phyloP scores from a whole-genome alignment of 2,113 vertebrate genomes.

The Podocnemis expansa region DNA sequence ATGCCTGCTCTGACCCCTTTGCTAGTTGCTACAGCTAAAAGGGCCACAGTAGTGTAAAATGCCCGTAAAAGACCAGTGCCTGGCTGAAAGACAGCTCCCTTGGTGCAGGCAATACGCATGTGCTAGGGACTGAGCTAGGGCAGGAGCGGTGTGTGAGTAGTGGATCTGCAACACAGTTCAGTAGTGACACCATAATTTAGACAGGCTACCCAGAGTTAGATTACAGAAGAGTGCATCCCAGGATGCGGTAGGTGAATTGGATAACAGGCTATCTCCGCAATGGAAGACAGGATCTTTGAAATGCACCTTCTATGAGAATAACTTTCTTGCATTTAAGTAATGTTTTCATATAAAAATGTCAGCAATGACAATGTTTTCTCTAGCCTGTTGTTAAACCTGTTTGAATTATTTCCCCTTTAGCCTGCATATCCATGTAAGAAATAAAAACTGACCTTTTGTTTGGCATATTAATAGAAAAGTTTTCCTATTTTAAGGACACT shows the following conservation, averaged over 20 bases:
- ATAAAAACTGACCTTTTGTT: conserved; percentile 45
- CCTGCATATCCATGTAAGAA: neutral
- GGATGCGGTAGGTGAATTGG: neutral
- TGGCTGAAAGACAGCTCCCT: neutral
- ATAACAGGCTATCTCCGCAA: neutral
- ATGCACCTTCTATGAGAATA: neutral
- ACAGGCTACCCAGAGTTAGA: neutral
- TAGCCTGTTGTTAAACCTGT: conserved; percentile 46
- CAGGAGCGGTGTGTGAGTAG: neutral
- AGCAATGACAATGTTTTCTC: conserved; percentile 30
- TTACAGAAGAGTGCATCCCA: neutral
- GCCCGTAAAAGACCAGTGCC: neutral
- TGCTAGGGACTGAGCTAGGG: neutral
- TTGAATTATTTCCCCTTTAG: conserved; percentile 10
- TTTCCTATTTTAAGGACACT: conserved; percentile 30
- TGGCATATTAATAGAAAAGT: conserved; percentile 38
- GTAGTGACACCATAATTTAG: neutral
- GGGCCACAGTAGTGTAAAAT: neutral
- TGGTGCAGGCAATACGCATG: neutral
- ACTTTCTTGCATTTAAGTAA: neutral
- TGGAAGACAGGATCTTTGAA: neutral
- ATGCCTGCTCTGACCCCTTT: neutral
- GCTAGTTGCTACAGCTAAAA: neutral
- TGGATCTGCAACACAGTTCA: neutral
- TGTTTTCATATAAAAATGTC: conserved; percentile 20